These are phyloP conservation scores for Pseudomyrmex cubaensis DNA, from an alignment of 1,140 invertebrate genomes.

Conservation along the genomic window DNA sequence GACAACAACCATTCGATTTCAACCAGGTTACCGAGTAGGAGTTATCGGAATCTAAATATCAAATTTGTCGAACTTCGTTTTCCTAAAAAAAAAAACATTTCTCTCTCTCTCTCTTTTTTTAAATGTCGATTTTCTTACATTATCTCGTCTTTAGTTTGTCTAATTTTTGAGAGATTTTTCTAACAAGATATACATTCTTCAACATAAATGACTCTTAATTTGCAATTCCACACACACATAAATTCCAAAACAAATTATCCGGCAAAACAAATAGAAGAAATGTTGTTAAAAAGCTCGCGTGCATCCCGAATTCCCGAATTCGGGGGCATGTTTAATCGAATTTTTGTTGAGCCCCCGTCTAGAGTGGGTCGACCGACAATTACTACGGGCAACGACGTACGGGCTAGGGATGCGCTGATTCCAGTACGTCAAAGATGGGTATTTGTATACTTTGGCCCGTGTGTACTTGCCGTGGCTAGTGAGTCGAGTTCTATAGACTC, in stretches of 20 bases:
- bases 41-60: conserved; percentile 63
- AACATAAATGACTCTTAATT: not conserved
- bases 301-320: conserved; percentile 13
- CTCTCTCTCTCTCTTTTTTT: too few species aligned
- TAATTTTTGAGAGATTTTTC: too few species aligned
- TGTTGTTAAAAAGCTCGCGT: conserved; percentile 44
- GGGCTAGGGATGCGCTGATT: conserved; percentile 53
- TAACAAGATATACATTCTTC: not conserved
- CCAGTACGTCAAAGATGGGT: conserved; percentile 75
- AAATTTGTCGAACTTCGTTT: conserved; percentile 49
- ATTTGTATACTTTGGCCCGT: conserved; percentile 80
- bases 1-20: conserved; percentile 46
- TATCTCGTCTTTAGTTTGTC: too few species aligned
- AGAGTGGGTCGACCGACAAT: conserved; percentile 42
- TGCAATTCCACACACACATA: not conserved
- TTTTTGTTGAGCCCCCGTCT: conserved; percentile 58
- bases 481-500: conserved; percentile 60
- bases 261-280: not conserved
- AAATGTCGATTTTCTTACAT: too few species aligned
- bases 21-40: conserved; percentile 48
- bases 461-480: conserved; percentile 73
- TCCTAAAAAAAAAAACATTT: too few species aligned
- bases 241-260: not conserved
- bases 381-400: conserved; percentile 56
- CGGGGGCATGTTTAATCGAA: conserved; percentile 61